Percentiles rank a stretch among this genome's conserved stretches.
Conservation (phyloP, 2,113 vertebrate species). For the Lepus europaeus region DNA sequence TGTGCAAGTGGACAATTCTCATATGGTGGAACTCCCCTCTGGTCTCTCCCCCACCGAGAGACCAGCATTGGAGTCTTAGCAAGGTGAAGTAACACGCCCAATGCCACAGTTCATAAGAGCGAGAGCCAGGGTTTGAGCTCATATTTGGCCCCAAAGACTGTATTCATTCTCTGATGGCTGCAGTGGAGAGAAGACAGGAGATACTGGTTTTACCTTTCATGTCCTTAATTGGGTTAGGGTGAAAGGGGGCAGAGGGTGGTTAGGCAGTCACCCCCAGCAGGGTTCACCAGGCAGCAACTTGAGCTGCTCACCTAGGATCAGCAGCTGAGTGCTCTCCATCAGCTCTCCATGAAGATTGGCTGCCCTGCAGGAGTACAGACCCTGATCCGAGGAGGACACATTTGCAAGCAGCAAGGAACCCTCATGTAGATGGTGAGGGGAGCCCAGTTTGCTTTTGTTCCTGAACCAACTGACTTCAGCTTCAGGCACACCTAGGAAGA, state of each 20-base stretch:
- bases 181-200: not conserved
- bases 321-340: conserved; percentile 87
- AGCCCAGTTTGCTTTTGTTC: conserved; percentile 85
- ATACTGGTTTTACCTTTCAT: not conserved
- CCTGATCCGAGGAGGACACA: conserved; percentile 87
- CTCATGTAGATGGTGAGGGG: conserved; percentile 75
- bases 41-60: too few species aligned
- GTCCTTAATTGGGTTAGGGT: not conserved
- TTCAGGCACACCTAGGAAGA: conserved; percentile 90
- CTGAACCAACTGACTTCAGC: conserved; percentile 90
- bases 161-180: not conserved
- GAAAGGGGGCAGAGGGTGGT: not conserved
- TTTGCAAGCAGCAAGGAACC: conserved; percentile 86
- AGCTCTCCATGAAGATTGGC: conserved; percentile 88
- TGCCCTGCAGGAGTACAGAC: conserved; percentile 89
- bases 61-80: not conserved
- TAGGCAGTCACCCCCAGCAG: not conserved
- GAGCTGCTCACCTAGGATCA: conserved; percentile 86
- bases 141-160: not conserved
- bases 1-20: not conserved
- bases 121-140: not conserved
- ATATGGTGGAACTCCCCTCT: not conserved
- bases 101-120: not conserved
- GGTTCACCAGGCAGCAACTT: not conserved
- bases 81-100: not conserved